Conservation (phyloP, 2,113 vertebrate genomes). For the Salvator merianae region DNA sequence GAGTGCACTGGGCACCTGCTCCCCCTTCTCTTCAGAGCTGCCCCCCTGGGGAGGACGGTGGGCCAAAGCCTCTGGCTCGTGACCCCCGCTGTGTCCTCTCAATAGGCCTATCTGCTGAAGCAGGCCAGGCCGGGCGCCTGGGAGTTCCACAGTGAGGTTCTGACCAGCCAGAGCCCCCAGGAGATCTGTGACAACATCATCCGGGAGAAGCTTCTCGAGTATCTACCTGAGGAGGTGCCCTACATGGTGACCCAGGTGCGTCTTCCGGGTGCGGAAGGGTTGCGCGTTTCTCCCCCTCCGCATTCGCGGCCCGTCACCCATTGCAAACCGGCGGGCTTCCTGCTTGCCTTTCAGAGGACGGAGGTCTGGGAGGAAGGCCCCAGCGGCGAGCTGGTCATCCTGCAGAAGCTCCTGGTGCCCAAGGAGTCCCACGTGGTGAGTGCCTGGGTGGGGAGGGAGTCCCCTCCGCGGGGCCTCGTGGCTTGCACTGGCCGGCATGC, state of each 20-base stretch:
- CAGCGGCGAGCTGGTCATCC: conserved; percentile 80
- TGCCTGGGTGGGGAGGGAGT: neutral
- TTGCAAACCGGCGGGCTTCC: neutral
- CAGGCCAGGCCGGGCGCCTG: conserved; percentile 86
- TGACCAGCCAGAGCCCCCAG: conserved; percentile 90
- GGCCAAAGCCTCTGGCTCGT: too few species aligned
- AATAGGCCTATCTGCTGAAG: conserved; percentile 85
- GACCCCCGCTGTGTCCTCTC: conserved; percentile 13
- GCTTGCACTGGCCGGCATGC: neutral
- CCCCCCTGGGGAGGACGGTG: neutral
- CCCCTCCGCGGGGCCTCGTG: neutral
- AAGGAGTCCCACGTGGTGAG: conserved; percentile 90
- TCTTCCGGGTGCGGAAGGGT: neutral
- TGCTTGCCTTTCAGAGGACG: conserved; percentile 68
- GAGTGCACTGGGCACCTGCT: too few species aligned
- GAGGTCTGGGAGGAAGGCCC: conserved; percentile 86
- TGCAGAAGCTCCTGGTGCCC: conserved; percentile 81
- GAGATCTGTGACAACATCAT: conserved; percentile 87
- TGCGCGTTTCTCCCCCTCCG: too few species aligned
- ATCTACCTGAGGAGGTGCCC: conserved; percentile 90
- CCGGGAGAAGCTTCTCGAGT: conserved; percentile 89
- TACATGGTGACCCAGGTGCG: conserved; percentile 88
- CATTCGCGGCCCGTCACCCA: too few species aligned
- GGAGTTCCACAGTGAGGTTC: conserved; percentile 89
- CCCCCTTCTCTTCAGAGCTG: too few species aligned